Evolutionary conservation across 2,888 invertebrate genomes (phyloP), one percentile per base, ranked within the genome.

Genomic region (Troilus luridus): DNA sequence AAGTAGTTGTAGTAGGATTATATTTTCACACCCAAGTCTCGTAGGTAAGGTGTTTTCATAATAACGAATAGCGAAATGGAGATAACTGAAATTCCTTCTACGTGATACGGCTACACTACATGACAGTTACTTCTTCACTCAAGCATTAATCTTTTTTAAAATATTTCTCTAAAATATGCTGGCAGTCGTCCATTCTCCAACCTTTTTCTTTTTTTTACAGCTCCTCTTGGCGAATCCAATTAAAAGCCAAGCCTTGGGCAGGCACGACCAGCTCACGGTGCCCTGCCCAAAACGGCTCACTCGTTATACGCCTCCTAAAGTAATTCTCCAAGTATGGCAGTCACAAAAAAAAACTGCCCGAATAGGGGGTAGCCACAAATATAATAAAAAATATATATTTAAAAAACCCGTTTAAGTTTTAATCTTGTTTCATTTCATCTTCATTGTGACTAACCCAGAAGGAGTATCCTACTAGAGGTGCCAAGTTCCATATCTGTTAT

Each of bases 201-300:
- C n/a, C 54, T 56, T 85, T 85, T 85, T 56, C 56, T 85, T 85
- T 85, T n/a, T n/a, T 41, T 21, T 81, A 10, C 11, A n/a, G n/a
- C 41, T 58, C 7, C 27, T 41, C 8, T 77, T 85, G 41, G 54
- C 85, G 85, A 56, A 58, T n/a, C 85, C 85, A 85, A 85, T 85
- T 85, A 85, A 85, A 85, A 85, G n/a, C 8, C 85, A n/a, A 85
- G 81, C 85, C 56, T 11, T n/a, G 85, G n/a, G n/a, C 85, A 85
- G n/a, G 54, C 85, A 77, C 72, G 72, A 77, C 72, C 24, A 19
- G 72, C 19, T 81, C 14, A 56, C 10, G 85, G 54, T 58, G 56
- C 56, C 12, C 85, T 54, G 56, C 56, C 85, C 56, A 85, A 85
- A 85, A 56, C 56, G 85, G 85, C 56, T 21, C n/a, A 21, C 81